phyloP scores from a whole-genome alignment of 2,888 invertebrate species.

The Apoda limacodes region DNA sequence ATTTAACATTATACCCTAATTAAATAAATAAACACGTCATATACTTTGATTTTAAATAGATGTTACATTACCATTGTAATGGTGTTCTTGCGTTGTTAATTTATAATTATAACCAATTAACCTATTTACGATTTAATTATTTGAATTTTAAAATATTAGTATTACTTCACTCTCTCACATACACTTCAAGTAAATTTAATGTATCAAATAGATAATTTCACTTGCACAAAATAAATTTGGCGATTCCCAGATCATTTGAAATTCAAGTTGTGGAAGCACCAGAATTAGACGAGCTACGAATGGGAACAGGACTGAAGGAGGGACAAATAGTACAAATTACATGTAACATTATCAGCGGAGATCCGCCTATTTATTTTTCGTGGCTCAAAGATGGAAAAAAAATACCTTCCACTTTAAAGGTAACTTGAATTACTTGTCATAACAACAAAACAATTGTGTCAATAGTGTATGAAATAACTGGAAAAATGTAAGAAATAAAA shows the following conservation, averaged over 20 bases:
- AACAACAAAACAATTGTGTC: too few species aligned
- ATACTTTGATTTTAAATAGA: too few species aligned
- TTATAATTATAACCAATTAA: too few species aligned
- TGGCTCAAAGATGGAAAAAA: constrained; percentile 77
- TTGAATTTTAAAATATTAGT: not conserved
- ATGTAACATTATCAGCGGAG: constrained; percentile 80
- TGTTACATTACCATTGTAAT: too few species aligned
- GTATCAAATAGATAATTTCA: not conserved
- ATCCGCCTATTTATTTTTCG: constrained; percentile 77
- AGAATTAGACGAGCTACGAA: constrained; percentile 83
- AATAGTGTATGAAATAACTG: too few species aligned
- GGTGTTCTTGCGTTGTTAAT: too few species aligned
- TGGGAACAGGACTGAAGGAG: constrained; percentile 84
- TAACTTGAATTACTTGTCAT: too few species aligned
- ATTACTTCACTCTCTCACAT: not conserved
- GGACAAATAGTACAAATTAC: constrained; percentile 87
- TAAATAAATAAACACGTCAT: too few species aligned
- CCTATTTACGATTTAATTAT: too few species aligned
- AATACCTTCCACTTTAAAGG: constrained; percentile 73
- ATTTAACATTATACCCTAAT: too few species aligned
- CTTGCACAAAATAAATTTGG: not conserved
- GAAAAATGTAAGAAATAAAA: too few species aligned
- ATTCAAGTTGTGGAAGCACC: constrained; percentile 82
- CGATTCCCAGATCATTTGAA: constrained; percentile 71
- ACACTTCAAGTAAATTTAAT: not conserved